Evolutionary conservation across 2,113 vertebrate species (phyloP).

Genomic region (Mesembrinibis cayennensis): DNA sequence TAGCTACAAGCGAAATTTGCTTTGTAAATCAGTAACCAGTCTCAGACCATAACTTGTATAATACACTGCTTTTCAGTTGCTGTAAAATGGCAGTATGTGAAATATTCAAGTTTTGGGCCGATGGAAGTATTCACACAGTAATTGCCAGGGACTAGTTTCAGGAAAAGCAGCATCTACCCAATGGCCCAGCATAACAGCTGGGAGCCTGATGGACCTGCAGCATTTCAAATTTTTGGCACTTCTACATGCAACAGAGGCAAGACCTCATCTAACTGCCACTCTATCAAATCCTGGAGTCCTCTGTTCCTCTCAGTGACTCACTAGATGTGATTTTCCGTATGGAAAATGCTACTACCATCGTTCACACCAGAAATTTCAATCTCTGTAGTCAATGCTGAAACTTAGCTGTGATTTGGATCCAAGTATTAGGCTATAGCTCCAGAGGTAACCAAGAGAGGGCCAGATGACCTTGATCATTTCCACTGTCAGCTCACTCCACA

Average conservation of each 20-base stretch:
- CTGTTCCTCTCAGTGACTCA: background rate
- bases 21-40: conserved; percentile 33
- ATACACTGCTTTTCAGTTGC: background rate
- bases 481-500: background rate
- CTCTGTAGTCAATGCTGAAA: background rate
- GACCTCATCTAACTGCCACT: background rate
- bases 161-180: background rate
- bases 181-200: background rate
- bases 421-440: background rate
- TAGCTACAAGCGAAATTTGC: background rate
- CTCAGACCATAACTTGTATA: background rate
- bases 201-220: background rate
- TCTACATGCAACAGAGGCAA: background rate
- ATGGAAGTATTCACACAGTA: background rate
- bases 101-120: background rate
- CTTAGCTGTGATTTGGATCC: background rate
- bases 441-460: background rate
- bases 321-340: background rate
- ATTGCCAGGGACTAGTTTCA: background rate
- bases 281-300: background rate
- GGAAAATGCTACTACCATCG: background rate
- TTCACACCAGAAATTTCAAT: background rate
- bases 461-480: background rate
- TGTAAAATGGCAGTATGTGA: background rate
- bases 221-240: background rate